Base-by-base conservation (phyloP, 2,888 invertebrate genomes). In the Rapana venosa region DNA sequence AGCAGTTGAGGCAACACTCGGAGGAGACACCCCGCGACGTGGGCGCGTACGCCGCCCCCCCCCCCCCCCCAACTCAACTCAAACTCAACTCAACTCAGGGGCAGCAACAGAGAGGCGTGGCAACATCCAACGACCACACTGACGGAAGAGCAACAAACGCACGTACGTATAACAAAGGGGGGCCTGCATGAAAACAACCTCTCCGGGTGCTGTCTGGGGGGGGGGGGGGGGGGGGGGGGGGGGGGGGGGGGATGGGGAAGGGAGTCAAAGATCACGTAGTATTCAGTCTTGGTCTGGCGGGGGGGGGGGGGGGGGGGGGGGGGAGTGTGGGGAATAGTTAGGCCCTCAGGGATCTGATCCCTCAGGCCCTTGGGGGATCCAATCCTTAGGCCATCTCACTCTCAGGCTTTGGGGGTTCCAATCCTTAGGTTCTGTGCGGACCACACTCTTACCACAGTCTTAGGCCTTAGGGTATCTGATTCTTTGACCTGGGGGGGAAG, bases 211-310 rank as follows among this genome's bases (percentile, higher is more conserved):
- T 17, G 6, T 74, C 74, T 47, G 47, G 47, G 30, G 13, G 30
- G 74, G 8, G 74, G 26, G 2, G 8, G 74, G 13, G 30, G 74
- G 30, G n/a, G 6, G 11, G 26, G 30, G 74, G n/a, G 1, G 30
- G n/a, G 74, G 74, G 30, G 13, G 26, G 30, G 26, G 74, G n/a
- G 74, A n/a, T 5, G 74, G n/a, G 74, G 74, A 11, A 11, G 79
- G 15, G 0, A 2, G 58, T 85, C 1, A 85, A 35, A 84, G n/a
- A 85, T 85, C 85, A 85, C 85, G n/a, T n/a, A 85, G 85, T 47
- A 47, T 85, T 58, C 85, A 61, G 13, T 85, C 85, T 85, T 85
- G 85, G 85, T 85, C 85, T 85, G 85, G 58, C 58, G 85, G 30
- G 58, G 32, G n/a, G 17, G 58, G 30, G 74, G 26, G 74, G 74